Base-by-base conservation (phyloP, 2,888 invertebrate genomes). In the Prosopocoilus inquinatus region DNA sequence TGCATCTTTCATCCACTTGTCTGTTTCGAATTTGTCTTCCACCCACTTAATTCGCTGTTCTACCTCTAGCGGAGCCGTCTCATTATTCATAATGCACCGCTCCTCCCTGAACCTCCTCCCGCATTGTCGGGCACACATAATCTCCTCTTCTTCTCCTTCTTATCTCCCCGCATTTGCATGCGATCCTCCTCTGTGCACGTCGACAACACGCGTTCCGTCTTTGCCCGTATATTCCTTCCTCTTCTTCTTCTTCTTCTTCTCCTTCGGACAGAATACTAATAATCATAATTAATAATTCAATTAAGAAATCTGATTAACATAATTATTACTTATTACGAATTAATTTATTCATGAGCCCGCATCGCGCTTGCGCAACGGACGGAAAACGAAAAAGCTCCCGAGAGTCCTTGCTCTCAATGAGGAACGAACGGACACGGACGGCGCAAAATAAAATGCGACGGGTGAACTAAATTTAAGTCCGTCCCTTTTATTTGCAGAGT, bases 1-100 rank as follows among this genome's bases (percentile, higher is more conserved):
- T 65, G 62, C 67, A 70, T 70, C 70, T 71, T 70, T 71, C 70
- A 71, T 71, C 68, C 66, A 67, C 68, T 68, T 68, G 70, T 70
- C 70, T 64, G 64, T 57, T 59, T 67, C 68, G 65, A 70, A 71
- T 72, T 70, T 71, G 69, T 70, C 70, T 70, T 68, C 68, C 70
- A 69, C 70, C 70, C 70, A 70, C 70, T 72, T 71, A 69, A 70
- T 71, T 67, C 58, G 64, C 63, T 67, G 64, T 64, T 67, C 67
- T 66, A 66, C 62, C 66, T 64, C 62, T 58, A 55, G 46, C 49
- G 35, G 64, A 65, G 64, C 64, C 61, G 64, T 64, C 69, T 70
- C 70, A 69, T 70, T 70, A 70, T 69, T 71, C 71, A 71, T 69
- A 67, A 63, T 59, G 58, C 62, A 62, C 61, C 51, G 60, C 65